Conservation (phyloP, 2,113 vertebrate genomes). For the Tragelaphus imberbis region DNA sequence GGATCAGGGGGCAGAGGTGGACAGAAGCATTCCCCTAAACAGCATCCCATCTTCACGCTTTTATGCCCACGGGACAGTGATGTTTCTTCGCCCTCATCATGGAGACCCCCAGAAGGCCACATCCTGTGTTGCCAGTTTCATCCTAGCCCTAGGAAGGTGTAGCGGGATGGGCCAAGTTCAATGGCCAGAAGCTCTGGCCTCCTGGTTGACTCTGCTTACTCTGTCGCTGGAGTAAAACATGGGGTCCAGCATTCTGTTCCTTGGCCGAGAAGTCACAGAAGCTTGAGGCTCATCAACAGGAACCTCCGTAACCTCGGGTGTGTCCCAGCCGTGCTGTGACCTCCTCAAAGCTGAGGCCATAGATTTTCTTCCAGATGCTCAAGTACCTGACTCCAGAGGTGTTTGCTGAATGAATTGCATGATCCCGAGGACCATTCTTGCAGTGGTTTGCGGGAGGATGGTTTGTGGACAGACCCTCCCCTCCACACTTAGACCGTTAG, state of each 20-base stretch:
- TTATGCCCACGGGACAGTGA: neutral
- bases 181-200: neutral
- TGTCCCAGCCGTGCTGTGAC: neutral
- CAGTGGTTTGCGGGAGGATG: neutral
- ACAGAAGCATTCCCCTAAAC: neutral
- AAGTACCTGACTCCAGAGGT: neutral
- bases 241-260: neutral
- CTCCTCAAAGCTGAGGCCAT: neutral
- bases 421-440: neutral
- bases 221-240: fast-evolving
- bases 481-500: neutral
- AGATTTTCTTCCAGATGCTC: neutral
- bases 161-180: neutral
- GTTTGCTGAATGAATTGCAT: neutral
- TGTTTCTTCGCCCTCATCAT: neutral
- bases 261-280: fast-evolving
- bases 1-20: neutral
- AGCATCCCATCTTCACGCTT: neutral
- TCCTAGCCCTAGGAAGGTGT: neutral
- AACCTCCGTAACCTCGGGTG: neutral
- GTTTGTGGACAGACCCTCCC: neutral
- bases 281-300: neutral
- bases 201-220: neutral
- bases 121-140: neutral
- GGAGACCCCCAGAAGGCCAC: neutral